phyloP scores from a whole-genome alignment of 2,797 vertebrate species.

The Cryptoblepharus egeriae region DNA sequence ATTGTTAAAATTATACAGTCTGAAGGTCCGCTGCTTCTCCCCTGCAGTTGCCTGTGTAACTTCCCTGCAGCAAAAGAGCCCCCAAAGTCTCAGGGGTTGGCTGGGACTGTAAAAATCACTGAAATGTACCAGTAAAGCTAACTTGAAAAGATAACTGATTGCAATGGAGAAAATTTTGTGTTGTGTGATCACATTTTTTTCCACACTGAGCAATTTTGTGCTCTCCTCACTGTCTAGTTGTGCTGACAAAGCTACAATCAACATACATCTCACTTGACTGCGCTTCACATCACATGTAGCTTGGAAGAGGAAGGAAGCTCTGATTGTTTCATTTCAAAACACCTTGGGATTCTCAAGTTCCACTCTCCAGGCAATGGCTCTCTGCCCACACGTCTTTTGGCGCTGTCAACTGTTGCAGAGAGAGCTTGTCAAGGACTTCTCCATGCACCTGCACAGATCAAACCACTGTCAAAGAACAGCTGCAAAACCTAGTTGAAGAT shows the following conservation, averaged over 20 bases:
- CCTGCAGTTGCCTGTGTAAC: too few species aligned
- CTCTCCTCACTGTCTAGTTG: not conserved
- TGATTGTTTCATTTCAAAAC: not conserved
- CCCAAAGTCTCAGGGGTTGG: too few species aligned
- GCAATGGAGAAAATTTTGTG: not conserved
- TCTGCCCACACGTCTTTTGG: not conserved
- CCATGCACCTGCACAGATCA: too few species aligned
- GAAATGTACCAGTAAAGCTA: not conserved
- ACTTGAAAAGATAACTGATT: not conserved
- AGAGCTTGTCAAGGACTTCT: too few species aligned
- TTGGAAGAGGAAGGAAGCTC: not conserved
- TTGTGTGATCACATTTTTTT: not conserved
- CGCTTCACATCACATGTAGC: not conserved
- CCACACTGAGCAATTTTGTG: too few species aligned
- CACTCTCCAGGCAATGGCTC: not conserved
- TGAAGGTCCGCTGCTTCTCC: too few species aligned
- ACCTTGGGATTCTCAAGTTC: not conserved
- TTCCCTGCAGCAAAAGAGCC: too few species aligned
- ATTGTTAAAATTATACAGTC: too few species aligned
- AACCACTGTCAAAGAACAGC: too few species aligned
- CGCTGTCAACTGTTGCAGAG: too few species aligned
- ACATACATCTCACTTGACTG: not conserved
- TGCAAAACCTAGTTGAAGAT: too few species aligned
- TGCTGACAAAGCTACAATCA: not conserved
- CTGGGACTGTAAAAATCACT: too few species aligned